Base-by-base conservation (phyloP, 2,888 invertebrate species). In the Drosophila nigricruria region DNA sequence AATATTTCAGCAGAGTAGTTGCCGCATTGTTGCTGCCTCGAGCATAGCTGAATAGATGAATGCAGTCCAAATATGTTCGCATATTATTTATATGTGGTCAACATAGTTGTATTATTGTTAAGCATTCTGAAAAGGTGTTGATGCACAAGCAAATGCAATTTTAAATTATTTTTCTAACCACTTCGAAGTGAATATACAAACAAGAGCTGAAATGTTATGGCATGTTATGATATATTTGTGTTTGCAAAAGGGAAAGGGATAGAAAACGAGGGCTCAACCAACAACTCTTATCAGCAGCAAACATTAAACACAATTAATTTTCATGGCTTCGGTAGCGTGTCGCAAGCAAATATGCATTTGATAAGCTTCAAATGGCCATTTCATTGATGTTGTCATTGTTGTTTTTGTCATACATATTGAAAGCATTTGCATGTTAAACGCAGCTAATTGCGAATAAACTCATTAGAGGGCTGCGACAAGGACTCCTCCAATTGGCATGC, bases 371-470 rank as follows among this genome's bases (percentile, higher is more conserved):
- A 23, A 65, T 60, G 27, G n/a, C 27, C 56, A 56, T 67, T 62
- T 53, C 58, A 54, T 63, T 60, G 23, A 30, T 73, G 50, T 50
- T n/a, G 25, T 10, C 40, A 18, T 43, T 58, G 38, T 47, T 56
- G n/a, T 50, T 56, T 16, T 40, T 43, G 42, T 20, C 59, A 52
- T 40, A 45, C 60, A 61, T 49, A 69, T 56, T 52, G 23, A 59
- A 60, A 70, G 56, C 67, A 77, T 82, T 77, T 89, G 74, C 72
- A 77, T 79, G 79, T 79, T 43, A 74, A 81, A 70, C 63, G 65
- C 70, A 62, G 84, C 89, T 81, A 86, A 87, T 86, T 87, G 81
- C 72, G 70, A 79, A 81, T 71, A 81, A 86, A 89, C 84, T 84
- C 84, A 87, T 87, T 86, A 87, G 76, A 81, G 63, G 66, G 53